Conservation (phyloP, 2,888 invertebrate species). For the Tinea trinotella region DNA sequence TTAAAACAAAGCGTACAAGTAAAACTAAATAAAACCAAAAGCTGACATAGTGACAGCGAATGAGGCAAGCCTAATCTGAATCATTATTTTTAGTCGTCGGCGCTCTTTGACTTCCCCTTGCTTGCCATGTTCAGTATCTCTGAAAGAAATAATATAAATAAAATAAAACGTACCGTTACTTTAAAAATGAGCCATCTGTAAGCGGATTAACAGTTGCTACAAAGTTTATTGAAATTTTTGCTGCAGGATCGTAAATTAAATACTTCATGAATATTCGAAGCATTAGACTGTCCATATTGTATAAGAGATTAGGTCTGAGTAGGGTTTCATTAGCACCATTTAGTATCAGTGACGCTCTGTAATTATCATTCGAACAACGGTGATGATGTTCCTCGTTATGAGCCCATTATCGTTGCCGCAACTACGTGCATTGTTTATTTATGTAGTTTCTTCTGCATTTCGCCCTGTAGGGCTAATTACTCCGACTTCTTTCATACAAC, state of each 20-base stretch:
- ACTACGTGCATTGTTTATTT: constrained; percentile 47
- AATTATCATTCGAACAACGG: constrained; percentile 43
- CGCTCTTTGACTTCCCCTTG: too few relatives aligned
- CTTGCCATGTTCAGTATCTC: too few relatives aligned
- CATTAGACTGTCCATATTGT: background rate
- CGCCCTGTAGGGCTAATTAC: constrained; percentile 11
- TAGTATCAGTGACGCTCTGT: constrained; percentile 34
- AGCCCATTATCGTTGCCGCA: constrained; percentile 47
- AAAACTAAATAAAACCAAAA: too few relatives aligned
- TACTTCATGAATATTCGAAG: background rate
- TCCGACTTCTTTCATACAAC: background rate
- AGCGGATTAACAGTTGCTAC: background rate
- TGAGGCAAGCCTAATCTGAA: too few relatives aligned
- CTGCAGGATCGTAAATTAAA: background rate
- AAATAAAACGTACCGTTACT: too few relatives aligned
- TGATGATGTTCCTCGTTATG: constrained; percentile 42
- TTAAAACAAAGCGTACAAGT: background rate
- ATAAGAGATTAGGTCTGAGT: background rate
- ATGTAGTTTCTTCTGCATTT: constrained; percentile 26
- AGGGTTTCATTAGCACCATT: constrained; percentile 27
- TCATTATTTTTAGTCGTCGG: too few relatives aligned
- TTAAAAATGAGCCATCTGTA: too few relatives aligned
- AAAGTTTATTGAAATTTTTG: background rate
- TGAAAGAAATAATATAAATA: too few relatives aligned
- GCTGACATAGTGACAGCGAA: too few relatives aligned